Evolutionary conservation across 2,888 invertebrate species (phyloP).

Genomic region (Pristionchus mayeri): DNA sequence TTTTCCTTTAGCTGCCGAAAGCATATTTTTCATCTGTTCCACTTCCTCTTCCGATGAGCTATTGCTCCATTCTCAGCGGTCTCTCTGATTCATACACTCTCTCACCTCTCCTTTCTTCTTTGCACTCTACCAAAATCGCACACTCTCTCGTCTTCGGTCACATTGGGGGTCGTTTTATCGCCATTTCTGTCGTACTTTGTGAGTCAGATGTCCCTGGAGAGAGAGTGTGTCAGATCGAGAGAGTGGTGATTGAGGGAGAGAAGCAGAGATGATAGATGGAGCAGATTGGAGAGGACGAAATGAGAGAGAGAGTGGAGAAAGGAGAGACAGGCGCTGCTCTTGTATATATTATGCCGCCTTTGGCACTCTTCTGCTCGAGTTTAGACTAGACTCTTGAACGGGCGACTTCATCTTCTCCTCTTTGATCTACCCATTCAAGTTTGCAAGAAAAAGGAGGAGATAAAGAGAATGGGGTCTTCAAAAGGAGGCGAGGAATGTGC

Average conservation of each 20-base stretch:
- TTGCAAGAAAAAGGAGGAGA: neutral
- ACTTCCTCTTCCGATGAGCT: slow-evolving; percentile 21
- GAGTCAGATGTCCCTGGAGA: slow-evolving; percentile 4
- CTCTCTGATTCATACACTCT: slow-evolving; percentile 22
- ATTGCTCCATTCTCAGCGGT: neutral
- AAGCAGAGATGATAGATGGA: neutral
- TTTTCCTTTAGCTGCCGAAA: neutral
- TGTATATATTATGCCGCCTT: slow-evolving; percentile 42
- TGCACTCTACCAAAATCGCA: neutral
- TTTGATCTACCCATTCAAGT: slow-evolving; percentile 39
- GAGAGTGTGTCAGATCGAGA: slow-evolving; percentile 22
- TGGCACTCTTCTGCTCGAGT: slow-evolving; percentile 8
- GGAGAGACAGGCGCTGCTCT: neutral
- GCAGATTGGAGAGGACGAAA: neutral
- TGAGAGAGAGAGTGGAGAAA: neutral
- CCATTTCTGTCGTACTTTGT: slow-evolving; percentile 36
- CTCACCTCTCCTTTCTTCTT: neutral
- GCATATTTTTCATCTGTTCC: neutral
- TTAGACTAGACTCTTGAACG: slow-evolving; percentile 26
- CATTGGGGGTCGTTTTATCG: slow-evolving; percentile 25
- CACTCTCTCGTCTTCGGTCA: slow-evolving; percentile 31
- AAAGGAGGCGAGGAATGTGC: neutral
- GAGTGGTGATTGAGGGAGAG: neutral
- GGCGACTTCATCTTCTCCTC: neutral
- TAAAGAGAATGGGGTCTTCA: neutral